Percentiles rank a stretch among this genome's conserved stretches.
phyloP scores from a whole-genome alignment of 1,140 invertebrate species.

The Saccostrea glomerata region DNA sequence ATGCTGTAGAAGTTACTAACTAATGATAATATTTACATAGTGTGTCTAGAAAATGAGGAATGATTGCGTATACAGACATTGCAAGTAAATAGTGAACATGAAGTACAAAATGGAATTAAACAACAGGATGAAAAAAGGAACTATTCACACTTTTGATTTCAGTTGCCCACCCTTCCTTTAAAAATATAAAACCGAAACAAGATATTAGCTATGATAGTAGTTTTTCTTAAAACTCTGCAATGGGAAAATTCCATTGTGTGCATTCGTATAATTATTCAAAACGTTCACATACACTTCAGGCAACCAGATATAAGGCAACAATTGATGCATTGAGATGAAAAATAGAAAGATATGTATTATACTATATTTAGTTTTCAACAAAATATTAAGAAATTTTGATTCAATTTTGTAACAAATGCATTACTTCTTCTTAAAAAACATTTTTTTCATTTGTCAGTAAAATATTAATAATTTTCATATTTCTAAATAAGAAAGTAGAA shows the following conservation, averaged over 20 bases:
- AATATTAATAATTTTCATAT: background rate
- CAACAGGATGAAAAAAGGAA: background rate
- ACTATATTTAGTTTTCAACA: no score
- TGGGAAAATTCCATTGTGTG: background rate
- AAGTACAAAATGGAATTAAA: background rate
- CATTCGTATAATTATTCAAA: background rate
- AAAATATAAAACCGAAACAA: background rate
- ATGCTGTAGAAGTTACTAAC: slow-evolving; percentile 17
- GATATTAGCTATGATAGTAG: no score
- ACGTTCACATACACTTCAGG: background rate
- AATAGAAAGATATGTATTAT: background rate
- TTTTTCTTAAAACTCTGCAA: background rate
- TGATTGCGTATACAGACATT: slow-evolving; percentile 15
- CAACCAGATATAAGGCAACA: background rate
- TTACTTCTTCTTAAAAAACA: no score
- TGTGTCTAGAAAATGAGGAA: background rate
- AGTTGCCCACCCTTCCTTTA: background rate
- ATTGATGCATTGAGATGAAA: background rate
- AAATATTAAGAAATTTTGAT: no score
- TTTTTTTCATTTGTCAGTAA: background rate
- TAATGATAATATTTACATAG: slow-evolving; percentile 9
- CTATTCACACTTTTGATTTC: background rate
- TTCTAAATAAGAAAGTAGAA: background rate
- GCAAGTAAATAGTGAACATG: slow-evolving; percentile 1
- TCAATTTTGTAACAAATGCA: no score